A percentile compares a stretch with the other conserved stretches of the same genome.
Evolutionary conservation across 2,797 vertebrate species (phyloP).

Genomic region (Florisuga fusca): DNA sequence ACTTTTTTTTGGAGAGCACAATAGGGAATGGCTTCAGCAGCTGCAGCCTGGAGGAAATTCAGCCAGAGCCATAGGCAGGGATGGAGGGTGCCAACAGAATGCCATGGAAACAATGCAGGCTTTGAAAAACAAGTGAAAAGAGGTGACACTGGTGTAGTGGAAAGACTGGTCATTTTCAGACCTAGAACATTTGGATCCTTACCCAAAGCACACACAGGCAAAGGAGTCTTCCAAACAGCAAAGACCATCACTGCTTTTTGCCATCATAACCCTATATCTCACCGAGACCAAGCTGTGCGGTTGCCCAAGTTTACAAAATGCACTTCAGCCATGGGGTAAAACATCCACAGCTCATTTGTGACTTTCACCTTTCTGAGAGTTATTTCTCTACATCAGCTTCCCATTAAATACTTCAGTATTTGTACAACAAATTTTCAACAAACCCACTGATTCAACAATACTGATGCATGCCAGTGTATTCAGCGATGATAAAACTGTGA

Average conservation of each 20-base stretch:
- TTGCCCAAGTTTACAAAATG: not conserved
- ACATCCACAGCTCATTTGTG: not conserved
- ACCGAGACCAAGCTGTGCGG: not conserved
- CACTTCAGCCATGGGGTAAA: not conserved
- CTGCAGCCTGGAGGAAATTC: not conserved
- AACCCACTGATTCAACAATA: conserved; percentile 2
- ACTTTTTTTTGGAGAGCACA: rapidly evolving
- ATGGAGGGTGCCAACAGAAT: not conserved
- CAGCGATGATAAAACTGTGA: not conserved
- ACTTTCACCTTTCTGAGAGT: not conserved
- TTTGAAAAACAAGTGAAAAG: not conserved
- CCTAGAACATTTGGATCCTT: not conserved
- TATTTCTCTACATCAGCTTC: not conserved
- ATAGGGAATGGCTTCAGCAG: not conserved
- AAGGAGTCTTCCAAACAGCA: not conserved
- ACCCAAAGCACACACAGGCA: not conserved
- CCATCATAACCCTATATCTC: not conserved
- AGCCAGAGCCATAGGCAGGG: not conserved
- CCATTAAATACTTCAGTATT: not conserved
- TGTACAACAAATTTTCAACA: conserved; percentile 25
- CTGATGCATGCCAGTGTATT: not conserved
- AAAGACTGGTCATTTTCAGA: not conserved
- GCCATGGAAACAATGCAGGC: not conserved
- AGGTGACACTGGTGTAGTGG: not conserved
- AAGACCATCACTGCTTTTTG: not conserved